Conservation (phyloP, 2,797 vertebrate genomes). For the Phyllotis vaccarum region DNA sequence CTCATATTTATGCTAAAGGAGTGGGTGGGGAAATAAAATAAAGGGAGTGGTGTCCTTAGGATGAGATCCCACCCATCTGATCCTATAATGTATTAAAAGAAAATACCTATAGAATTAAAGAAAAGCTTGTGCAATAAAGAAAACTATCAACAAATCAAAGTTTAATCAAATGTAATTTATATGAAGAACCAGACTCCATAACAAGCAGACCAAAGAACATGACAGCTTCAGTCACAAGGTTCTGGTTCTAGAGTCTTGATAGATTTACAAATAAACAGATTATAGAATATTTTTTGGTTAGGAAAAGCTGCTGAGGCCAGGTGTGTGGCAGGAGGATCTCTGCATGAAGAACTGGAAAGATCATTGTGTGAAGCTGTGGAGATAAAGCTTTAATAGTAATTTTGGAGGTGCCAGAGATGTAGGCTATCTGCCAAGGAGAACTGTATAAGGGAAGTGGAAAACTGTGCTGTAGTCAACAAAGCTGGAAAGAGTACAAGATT, state of each 20-base stretch:
- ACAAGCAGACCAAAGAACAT: not conserved
- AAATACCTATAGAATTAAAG: not conserved
- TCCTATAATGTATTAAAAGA: not conserved
- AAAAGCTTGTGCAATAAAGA: not conserved
- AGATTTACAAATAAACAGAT: no score
- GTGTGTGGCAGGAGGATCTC: not conserved
- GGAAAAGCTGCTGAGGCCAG: not conserved
- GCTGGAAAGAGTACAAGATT: not conserved
- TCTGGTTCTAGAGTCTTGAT: not conserved
- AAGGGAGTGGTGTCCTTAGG: not conserved
- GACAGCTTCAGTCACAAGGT: not conserved
- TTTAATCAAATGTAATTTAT: not conserved
- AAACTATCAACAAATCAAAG: not conserved
- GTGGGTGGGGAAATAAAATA: not conserved
- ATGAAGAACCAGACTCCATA: not conserved
- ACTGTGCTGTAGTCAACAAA: no score
- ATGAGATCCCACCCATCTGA: not conserved
- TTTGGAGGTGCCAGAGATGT: not conserved
- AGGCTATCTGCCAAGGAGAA: no score
- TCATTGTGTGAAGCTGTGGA: not conserved
- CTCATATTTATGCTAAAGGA: not conserved
- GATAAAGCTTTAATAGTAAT: not conserved
- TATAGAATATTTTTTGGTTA: not conserved
- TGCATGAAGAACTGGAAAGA: not conserved
- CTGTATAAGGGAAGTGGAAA: no score